A percentile compares a stretch with the other conserved stretches of the same genome.
phyloP scores from a whole-genome alignment of 2,113 vertebrate genomes.

The Mus pahari region DNA sequence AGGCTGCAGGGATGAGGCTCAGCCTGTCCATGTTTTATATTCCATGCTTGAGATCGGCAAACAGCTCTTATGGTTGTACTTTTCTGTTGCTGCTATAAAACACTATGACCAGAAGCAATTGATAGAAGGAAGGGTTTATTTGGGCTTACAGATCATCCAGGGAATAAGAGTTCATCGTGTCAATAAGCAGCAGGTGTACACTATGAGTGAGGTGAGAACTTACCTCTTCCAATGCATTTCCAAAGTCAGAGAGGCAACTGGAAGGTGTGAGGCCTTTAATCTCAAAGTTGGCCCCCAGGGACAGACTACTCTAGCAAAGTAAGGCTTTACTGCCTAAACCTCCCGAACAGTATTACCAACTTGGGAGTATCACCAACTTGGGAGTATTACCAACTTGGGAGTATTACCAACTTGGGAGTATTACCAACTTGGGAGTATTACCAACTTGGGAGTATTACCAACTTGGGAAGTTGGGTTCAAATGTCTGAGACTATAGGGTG shows the following conservation, averaged over 20 bases:
- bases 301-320: not conserved
- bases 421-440: not conserved
- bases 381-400: not conserved
- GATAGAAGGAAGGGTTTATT: not conserved
- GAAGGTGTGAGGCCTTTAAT: not conserved
- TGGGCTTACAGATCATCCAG: not conserved
- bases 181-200: not conserved
- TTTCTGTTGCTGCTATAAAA: not conserved
- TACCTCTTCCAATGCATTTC: not conserved
- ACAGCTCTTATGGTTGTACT: not conserved
- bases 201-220: not conserved
- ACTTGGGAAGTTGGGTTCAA: not conserved
- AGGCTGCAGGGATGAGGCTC: not conserved
- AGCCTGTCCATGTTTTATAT: not conserved
- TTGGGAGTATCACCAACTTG: too few species aligned
- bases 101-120: not conserved
- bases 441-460: not conserved
- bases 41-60: not conserved
- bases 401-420: not conserved
- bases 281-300: not conserved
- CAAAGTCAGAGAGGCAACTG: not conserved
- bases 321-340: not conserved
- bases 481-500: not conserved
- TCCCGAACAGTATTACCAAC: not conserved
- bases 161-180: not conserved